A percentile compares a stretch with the other conserved stretches of the same genome.
Evolutionary conservation across 2,113 vertebrate species (phyloP).

Genomic region (Nanorana parkeri): DNA sequence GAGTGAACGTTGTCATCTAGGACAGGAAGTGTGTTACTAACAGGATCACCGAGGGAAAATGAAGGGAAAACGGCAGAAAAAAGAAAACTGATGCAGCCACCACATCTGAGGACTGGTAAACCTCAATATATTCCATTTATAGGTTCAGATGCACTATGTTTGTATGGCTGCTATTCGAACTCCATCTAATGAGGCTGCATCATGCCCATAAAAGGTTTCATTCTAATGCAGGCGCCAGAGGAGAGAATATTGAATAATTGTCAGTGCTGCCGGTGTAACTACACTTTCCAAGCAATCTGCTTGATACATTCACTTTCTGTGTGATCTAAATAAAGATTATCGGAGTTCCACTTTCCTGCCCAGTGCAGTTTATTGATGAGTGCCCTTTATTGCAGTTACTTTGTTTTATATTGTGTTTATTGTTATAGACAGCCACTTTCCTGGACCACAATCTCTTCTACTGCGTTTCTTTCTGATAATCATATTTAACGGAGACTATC

Average conservation of each 20-base stretch:
- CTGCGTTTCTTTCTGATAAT: too few relatives aligned
- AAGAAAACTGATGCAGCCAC: too few relatives aligned
- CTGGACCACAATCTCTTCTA: neutral
- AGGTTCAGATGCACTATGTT: too few relatives aligned
- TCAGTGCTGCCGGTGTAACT: constrained; percentile 1
- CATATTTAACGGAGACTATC: too few relatives aligned
- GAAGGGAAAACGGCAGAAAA: too few relatives aligned
- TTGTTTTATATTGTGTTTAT: constrained; percentile 9
- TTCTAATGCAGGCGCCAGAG: neutral
- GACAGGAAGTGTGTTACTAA: too few relatives aligned
- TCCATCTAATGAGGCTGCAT: neutral
- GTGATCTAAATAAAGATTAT: constrained; percentile 34
- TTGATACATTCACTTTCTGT: constrained; percentile 14
- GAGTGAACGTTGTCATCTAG: too few relatives aligned
- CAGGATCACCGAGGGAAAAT: too few relatives aligned
- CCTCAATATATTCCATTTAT: too few relatives aligned
- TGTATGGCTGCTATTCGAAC: too few relatives aligned
- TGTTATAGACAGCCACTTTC: neutral
- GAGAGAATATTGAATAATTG: constrained; percentile 26
- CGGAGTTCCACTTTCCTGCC: neutral
- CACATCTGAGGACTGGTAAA: too few relatives aligned
- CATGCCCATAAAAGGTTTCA: constrained; percentile 1
- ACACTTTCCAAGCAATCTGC: constrained; percentile 13
- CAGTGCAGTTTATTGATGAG: neutral
- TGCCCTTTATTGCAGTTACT: neutral